A percentile compares a stretch with the other conserved stretches of the same genome.
These are phyloP conservation scores for Philopedon plagiatum DNA, from an alignment of 2,888 invertebrate species.

Conservation along the genomic window DNA sequence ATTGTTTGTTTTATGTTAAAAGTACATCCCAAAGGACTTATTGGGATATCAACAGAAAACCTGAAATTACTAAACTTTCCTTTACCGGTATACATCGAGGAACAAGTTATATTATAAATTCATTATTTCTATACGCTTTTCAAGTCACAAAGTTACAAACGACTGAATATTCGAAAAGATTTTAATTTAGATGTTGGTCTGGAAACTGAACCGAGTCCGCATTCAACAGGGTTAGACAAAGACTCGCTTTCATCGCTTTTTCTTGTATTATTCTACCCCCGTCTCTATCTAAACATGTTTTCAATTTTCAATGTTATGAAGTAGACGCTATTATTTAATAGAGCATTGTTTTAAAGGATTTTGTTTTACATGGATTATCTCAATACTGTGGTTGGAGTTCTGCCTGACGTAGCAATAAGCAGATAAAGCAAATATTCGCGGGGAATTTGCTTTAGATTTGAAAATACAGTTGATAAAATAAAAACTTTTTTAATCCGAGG, in stretches of 20 bases:
- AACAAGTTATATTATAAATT: not conserved
- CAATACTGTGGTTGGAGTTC: not conserved
- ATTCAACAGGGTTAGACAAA: conserved; percentile 21
- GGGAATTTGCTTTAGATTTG: too few species aligned
- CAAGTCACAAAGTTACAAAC: not conserved
- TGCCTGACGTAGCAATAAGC: not conserved
- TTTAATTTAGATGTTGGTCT: conserved; percentile 28
- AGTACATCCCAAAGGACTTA: too few species aligned
- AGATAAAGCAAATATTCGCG: too few species aligned
- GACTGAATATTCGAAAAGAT: conserved; percentile 4
- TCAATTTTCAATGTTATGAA: not conserved
- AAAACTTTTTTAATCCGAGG: too few species aligned
- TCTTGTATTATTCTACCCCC: not conserved
- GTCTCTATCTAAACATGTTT: conserved; percentile 8
- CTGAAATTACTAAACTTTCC: not conserved
- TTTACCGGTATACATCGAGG: not conserved
- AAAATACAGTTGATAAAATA: not conserved
- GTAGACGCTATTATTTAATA: not conserved
- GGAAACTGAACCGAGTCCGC: conserved; percentile 14
- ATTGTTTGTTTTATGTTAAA: too few species aligned
- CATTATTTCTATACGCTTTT: not conserved
- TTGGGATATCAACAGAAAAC: not conserved
- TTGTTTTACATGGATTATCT: not conserved
- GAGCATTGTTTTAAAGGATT: not conserved
- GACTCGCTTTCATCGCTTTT: not conserved